Evolutionary conservation across 92 coral and sea anemone species (phyloP).

Genomic region (Phenganax marumi): DNA sequence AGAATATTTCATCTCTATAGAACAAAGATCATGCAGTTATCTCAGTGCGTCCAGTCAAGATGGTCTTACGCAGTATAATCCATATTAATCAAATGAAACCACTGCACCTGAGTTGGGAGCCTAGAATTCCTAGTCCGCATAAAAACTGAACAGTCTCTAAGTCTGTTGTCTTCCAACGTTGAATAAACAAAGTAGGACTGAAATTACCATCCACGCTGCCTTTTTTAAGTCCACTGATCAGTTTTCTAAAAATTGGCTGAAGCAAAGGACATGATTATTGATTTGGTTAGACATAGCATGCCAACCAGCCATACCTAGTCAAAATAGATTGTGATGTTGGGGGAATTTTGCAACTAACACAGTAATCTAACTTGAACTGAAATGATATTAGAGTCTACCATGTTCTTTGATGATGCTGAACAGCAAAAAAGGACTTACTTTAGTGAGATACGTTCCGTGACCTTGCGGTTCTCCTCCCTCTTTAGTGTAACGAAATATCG

Average conservation of each 20-base stretch:
- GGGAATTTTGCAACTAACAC: not conserved
- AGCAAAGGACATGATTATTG: not conserved
- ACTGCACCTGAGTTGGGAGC: constrained; percentile 67
- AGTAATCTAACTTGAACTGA: not conserved
- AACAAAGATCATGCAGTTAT: not conserved
- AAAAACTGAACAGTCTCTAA: constrained; percentile 77
- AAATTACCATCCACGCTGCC: constrained; percentile 30
- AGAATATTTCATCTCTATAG: constrained; percentile 81
- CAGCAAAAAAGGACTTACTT: constrained; percentile 9
- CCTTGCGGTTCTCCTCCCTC: constrained; percentile 11
- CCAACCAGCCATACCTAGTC: not conserved
- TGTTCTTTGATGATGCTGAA: not conserved
- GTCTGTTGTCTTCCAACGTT: constrained; percentile 26
- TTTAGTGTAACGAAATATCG: constrained; percentile 35
- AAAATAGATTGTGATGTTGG: too few species aligned
- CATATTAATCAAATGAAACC: not conserved
- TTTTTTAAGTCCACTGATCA: constrained; percentile 7
- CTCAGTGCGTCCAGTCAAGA: not conserved
- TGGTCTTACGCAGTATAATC: not conserved
- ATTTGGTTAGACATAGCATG: not conserved
- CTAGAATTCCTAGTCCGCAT: constrained; percentile 72
- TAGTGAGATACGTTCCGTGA: not conserved
- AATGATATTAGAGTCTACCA: not conserved
- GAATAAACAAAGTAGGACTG: constrained; percentile 18
- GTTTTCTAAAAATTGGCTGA: constrained; percentile 33